Evolutionary conservation across 2,888 invertebrate species (phyloP), one percentile per base, ranked within the genome.

Genomic region (Strigamia crassipes): DNA sequence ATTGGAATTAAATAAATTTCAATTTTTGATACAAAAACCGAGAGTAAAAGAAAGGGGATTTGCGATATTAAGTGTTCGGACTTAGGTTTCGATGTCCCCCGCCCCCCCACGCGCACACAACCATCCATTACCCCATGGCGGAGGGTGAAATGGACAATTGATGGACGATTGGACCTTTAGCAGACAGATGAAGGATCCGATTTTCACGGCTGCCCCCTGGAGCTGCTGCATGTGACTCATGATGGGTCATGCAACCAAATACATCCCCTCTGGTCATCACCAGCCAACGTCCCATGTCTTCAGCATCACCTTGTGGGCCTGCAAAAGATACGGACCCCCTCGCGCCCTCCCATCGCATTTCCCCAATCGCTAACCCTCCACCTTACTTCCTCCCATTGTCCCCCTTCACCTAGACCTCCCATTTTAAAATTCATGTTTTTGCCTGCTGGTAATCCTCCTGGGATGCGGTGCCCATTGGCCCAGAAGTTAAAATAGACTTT

Each of bases 371-470:
- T 4, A 13, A 51, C 51, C 51, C 51, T 51, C 51, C 18, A 38
- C 4, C 51, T 18, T 23, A 18, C 61, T 23, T 23, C 61, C 23
- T 66, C 23, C 51, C 23, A 66, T 23, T 18, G 6, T 23, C 21
- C 18, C 23, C 61, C 18, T 23, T n/a, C 23, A 18, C 61, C 13
- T 23, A 21, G n/a, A 15, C 61, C 18, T 18, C 23, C 23, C 61
- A 66, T 66, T 66, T 66, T 66, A 66, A 66, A 66, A 66, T 66
- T 66, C 61, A 66, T 66, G 18, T 66, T 66, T 66, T 66, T 66
- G 61, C 61, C 61, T 66, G 23, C 61, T 66, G 23, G 61, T 66
- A 66, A 66, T 66, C 61, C 61, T 66, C 61, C 18, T 66, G 61
- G 61, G 61, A 66, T 23, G 23, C 61, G 2, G 23, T 23, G 23